Base-by-base conservation (phyloP, 2,113 vertebrate genomes). In the Camelus bactrianus region DNA sequence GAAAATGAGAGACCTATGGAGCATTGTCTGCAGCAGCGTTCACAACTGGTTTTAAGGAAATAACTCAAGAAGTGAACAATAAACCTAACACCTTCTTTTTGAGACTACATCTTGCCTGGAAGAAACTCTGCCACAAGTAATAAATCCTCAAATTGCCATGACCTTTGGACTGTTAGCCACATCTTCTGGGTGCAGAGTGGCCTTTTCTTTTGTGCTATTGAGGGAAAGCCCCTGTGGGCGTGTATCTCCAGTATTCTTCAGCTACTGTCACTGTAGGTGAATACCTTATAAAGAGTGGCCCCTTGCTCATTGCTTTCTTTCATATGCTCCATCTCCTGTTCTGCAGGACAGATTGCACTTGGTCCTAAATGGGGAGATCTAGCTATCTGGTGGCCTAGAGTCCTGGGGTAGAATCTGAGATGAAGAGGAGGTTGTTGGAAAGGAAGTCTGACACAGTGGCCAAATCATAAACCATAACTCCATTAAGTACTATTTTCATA, bases 391-490 rank as follows among this genome's bases (percentile, higher is more conserved):
- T 90, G 69, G 73, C 42, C 48, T 26, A 20, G n/a, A 62, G 46
- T 93, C 64, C 28, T 60, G 15, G 38, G 28, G 32, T 95, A 22
- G 56, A 81, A 76, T 96, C 90, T 97, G 60, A 94, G 70, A 72
- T 85, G 38, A n/a, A 91, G 85, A 96, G 90, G 90, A 56, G 54
- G 86, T 95, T 94, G 65, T 86, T 96, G 87, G 72, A 96, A 97
- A 97, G 85, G 67, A 94, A 73, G 56, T 75, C 56, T 95, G 91
- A 91, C 87, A 86, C 38, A 67, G 90, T 64, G 30, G 70, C 56
- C 92, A 83, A 81, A 84, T 95, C 82, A 98, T 98, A 94, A 96
- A 92, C 86, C 73, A 19, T 87, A 96, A 94, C 87, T 95, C 73
- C 85, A 95, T 92, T 97, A 96, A 62, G 85, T 94, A 60, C 54